phyloP scores from a whole-genome alignment of 2,888 invertebrate genomes.

The Drosophila recens region DNA sequence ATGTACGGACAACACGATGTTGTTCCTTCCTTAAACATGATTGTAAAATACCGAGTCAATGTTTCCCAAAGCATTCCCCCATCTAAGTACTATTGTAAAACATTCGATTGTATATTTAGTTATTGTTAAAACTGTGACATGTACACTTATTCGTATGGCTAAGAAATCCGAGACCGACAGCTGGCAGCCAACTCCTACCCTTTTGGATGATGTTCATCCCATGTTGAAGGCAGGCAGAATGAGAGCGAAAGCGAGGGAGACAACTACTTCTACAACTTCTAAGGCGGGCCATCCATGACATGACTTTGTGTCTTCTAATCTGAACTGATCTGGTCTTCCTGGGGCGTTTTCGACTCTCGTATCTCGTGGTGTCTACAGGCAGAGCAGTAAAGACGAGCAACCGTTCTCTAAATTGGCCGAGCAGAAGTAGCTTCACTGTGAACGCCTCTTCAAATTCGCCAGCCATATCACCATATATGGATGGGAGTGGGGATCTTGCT shows the following conservation, averaged over 20 bases:
- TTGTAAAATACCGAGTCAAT: constrained; percentile 19
- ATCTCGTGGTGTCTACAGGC: constrained; percentile 33
- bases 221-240: constrained; percentile 8
- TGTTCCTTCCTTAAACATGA: constrained; percentile 9
- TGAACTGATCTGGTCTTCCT: constrained; percentile 16
- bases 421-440: constrained; percentile 21
- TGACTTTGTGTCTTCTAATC: constrained; percentile 8
- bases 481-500: neutral
- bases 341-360: constrained; percentile 33
- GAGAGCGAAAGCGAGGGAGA: constrained; percentile 28
- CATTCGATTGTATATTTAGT: constrained; percentile 48
- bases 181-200: constrained; percentile 25
- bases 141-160: constrained; percentile 46
- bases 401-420: constrained; percentile 18
- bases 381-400: constrained; percentile 34
- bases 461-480: constrained; percentile 2
- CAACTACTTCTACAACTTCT: constrained; percentile 25
- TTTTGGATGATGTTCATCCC: constrained; percentile 35
- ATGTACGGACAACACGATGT: constrained; percentile 26
- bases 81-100: constrained; percentile 41
- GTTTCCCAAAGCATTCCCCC: constrained; percentile 5
- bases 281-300: constrained; percentile 29
- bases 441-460: constrained; percentile 2
- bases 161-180: constrained; percentile 10
- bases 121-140: constrained; percentile 59